phyloP scores from a whole-genome alignment of 2,888 invertebrate genomes.

The Sthenelais limicola region DNA sequence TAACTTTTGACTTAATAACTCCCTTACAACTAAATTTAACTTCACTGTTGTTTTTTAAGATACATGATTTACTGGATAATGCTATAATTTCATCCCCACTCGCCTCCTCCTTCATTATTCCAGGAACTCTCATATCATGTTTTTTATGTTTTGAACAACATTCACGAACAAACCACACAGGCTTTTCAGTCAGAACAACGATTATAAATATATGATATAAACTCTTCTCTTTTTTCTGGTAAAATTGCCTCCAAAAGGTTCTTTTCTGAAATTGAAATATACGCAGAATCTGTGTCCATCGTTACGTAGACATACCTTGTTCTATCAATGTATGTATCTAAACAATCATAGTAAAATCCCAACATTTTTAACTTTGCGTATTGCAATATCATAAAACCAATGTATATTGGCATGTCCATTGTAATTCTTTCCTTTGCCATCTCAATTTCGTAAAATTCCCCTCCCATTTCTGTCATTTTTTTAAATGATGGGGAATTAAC shows the following conservation, averaged over 20 bases:
- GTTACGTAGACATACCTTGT: constrained; percentile 13
- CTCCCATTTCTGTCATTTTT: constrained; percentile 5
- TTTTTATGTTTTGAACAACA: constrained; percentile 27
- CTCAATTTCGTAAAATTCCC: constrained; percentile 32
- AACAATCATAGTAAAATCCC: constrained; percentile 40
- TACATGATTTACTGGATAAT: no score
- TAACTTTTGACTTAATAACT: no score
- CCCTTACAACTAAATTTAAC: no score
- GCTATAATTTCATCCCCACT: no score
- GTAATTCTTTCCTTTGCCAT: not conserved
- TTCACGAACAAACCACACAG: not conserved
- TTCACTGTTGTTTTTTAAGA: no score
- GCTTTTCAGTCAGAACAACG: not conserved
- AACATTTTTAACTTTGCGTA: constrained; percentile 39
- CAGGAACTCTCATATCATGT: constrained; percentile 34
- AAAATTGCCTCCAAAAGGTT: constrained; percentile 5
- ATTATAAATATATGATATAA: not conserved
- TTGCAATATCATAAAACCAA: constrained; percentile 40
- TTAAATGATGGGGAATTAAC: not conserved
- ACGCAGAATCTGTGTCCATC: constrained; percentile 37
- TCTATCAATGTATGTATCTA: constrained; percentile 4
- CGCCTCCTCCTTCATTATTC: constrained; percentile 36
- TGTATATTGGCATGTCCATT: constrained; percentile 33
- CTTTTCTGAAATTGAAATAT: not conserved
- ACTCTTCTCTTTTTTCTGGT: not conserved